These are phyloP conservation scores for Drosophila mercatorum DNA, from an alignment of 2,888 invertebrate genomes.

Conservation along the genomic window DNA sequence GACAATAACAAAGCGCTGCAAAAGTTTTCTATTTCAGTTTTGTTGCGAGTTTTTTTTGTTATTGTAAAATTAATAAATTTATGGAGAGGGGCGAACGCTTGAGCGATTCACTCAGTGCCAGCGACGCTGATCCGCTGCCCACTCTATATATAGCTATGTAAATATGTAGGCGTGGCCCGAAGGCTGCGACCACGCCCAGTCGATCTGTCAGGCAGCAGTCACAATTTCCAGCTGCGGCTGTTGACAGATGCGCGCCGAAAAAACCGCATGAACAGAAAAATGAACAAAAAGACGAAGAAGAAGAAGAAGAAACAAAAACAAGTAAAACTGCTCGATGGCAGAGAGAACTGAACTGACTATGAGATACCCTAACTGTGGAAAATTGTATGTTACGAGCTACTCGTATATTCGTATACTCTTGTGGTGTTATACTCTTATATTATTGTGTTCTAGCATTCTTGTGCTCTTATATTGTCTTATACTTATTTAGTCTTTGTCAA, in stretches of 20 bases:
- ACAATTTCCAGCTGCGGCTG: constrained; percentile 38
- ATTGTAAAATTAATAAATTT: constrained; percentile 57
- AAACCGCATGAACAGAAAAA: constrained; percentile 50
- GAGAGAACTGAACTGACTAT: not conserved
- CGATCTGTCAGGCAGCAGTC: constrained; percentile 13
- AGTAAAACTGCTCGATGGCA: not conserved
- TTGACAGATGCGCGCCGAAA: constrained; percentile 57
- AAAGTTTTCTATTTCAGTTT: constrained; percentile 58
- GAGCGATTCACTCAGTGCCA: constrained; percentile 58
- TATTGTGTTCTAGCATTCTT: too few relatives aligned
- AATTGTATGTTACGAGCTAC: too few relatives aligned
- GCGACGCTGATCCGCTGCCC: constrained; percentile 36
- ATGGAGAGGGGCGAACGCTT: constrained; percentile 60
- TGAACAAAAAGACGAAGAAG: constrained; percentile 29
- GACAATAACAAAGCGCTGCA: constrained; percentile 54
- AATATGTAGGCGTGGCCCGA: constrained; percentile 11
- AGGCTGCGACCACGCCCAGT: constrained; percentile 20
- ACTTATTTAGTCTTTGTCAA: too few relatives aligned
- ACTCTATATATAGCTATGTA: constrained; percentile 15
- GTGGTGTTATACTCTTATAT: too few relatives aligned
- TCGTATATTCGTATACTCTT: too few relatives aligned
- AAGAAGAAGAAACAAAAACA: constrained; percentile 2
- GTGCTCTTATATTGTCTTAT: too few relatives aligned
- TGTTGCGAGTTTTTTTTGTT: constrained; percentile 30
- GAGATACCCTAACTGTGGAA: not conserved